phyloP scores from a whole-genome alignment of 2,113 vertebrate genomes.

The Tragelaphus strepsiceros region DNA sequence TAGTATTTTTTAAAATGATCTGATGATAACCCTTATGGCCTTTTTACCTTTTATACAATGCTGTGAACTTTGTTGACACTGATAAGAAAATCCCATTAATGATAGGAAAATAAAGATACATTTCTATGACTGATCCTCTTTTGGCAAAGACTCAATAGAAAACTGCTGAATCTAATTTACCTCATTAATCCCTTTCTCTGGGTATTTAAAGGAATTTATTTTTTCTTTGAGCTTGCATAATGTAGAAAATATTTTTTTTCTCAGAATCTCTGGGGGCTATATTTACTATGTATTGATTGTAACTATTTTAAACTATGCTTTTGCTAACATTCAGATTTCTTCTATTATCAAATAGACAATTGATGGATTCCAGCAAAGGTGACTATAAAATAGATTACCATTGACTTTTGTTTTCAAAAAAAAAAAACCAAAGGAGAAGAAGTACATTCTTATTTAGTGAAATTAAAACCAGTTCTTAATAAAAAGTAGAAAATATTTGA shows the following conservation, averaged over 20 bases:
- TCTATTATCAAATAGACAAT: conserved; percentile 11
- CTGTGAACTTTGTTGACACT: background rate
- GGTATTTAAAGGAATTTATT: background rate
- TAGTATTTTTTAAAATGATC: background rate
- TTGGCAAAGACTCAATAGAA: background rate
- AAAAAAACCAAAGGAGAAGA: background rate
- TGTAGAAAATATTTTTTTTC: background rate
- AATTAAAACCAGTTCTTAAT: background rate
- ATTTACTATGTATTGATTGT: conserved; percentile 42
- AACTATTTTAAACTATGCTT: background rate
- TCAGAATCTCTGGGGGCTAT: background rate
- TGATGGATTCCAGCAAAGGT: background rate
- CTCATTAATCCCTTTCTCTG: background rate
- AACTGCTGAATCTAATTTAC: background rate
- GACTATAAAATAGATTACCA: background rate
- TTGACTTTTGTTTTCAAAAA: background rate
- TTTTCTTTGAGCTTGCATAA: background rate
- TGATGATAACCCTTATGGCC: background rate
- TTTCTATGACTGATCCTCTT: background rate
- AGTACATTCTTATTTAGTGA: background rate
- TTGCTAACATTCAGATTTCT: conserved; percentile 44
- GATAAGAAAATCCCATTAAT: background rate
- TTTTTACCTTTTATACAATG: background rate
- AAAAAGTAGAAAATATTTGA: background rate
- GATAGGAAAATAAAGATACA: background rate